Conservation (phyloP, 2,797 vertebrate genomes). For the Diceros bicornis region DNA sequence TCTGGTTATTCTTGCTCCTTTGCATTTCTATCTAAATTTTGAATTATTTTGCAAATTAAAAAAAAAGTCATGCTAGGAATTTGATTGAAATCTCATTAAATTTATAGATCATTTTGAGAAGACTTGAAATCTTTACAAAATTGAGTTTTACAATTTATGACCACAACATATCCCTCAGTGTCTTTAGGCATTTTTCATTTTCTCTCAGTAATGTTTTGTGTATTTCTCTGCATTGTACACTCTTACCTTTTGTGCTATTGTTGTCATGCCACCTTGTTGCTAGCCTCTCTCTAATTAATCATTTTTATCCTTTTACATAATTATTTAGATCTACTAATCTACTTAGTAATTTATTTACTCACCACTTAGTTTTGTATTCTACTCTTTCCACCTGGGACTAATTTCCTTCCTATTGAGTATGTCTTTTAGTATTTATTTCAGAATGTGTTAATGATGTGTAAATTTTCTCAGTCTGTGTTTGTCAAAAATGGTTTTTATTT, state of each 20-base stretch:
- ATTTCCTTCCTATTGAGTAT: not conserved
- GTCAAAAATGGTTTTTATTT: not conserved
- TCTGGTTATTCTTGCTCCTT: not conserved
- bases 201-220: not conserved
- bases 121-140: not conserved
- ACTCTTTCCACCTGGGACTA: not conserved
- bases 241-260: not conserved
- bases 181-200: not conserved
- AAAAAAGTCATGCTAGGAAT: not conserved
- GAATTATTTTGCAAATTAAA: not conserved
- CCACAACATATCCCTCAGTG: not conserved
- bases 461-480: not conserved
- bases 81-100: slow-evolving; percentile 17
- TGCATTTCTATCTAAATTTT: not conserved
- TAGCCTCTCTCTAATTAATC: not conserved
- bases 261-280: not conserved
- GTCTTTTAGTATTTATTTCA: not conserved
- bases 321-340: not conserved
- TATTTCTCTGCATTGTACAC: not conserved
- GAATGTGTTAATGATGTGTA: not conserved
- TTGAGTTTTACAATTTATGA: not conserved
- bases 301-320: not conserved
- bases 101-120: not conserved
- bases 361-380: not conserved
- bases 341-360: not conserved